Evolutionary conservation across 2,113 vertebrate species (phyloP), one percentile per base, ranked within the genome.

Genomic region (Polypterus senegalus): DNA sequence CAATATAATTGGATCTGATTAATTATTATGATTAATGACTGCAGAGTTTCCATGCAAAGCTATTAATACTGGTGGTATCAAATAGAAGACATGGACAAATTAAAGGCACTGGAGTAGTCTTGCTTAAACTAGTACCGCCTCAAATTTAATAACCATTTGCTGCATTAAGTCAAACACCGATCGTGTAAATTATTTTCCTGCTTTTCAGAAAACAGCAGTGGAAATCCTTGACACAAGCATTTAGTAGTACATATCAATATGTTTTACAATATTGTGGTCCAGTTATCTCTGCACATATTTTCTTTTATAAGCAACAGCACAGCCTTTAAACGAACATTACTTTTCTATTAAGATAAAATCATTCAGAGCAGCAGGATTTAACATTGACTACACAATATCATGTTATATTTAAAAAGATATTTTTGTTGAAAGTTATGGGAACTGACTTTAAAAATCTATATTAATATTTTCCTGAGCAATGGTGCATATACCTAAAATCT

Each of bases 21-120:
- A 97, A 98, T 99, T 97, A 97, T 97, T 94, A 97, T 97, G 93
- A 98, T 98, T 93, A 97, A 98, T 97, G 92, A 84, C 87, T 86
- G 84, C 88, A 80, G 83, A 85, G 81, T 89, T 91, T 92, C 81
- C 83, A 81, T 81, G 88, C 83, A 77, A 79, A 86, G 86, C 88
- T 89, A 92, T 94, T 96, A 92, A 94, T 92, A 92, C 83, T 80
- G 77, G 68, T 73, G 76, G 77, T 88, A 91, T 89, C 83, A 88
- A 88, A 88, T 79, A 77, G 84, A 78, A 86, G 89, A 90, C 89
- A 76, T 69, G 84, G 82, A 91, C 84, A 93, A 89, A 92, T 90
- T 87, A 86, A 89, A 88, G 84, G 67, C 81, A 83, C 69, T 74
- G 79, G 82, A 82, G 80, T 80, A 82, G 81, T 79, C 79, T 81